Conservation (phyloP, 2,113 vertebrate species). For the Tinamus guttatus region DNA sequence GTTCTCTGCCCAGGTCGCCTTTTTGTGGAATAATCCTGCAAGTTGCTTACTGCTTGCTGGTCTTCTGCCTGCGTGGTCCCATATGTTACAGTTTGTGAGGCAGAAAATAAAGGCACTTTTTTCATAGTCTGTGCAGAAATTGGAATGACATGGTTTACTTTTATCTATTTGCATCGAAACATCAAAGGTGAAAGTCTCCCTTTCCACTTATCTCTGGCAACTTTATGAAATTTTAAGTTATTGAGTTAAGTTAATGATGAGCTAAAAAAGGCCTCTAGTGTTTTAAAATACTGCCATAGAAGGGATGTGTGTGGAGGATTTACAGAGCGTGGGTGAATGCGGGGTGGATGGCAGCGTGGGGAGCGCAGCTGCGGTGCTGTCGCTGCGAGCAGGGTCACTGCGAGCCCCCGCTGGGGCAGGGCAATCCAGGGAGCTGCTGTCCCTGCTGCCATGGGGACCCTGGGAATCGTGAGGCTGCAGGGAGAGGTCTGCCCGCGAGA, state of each 20-base stretch:
- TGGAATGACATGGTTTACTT: not conserved
- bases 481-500: constrained; percentile 49
- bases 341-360: no score
- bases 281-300: not conserved
- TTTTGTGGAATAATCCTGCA: not conserved
- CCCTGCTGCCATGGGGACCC: no score
- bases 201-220: no score
- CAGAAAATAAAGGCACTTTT: not conserved
- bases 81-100: not conserved
- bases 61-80: not conserved
- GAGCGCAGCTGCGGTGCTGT: no score
- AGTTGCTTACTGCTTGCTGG: not conserved
- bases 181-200: not conserved
- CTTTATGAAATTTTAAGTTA: no score
- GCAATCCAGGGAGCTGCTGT: no score
- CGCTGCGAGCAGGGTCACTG: no score
- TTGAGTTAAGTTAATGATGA: not conserved
- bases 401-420: no score
- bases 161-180: not conserved
- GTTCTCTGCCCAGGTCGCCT: not conserved
- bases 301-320: not conserved
- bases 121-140: not conserved
- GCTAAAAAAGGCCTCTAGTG: not conserved
- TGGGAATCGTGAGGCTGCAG: not conserved
- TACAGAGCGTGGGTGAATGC: not conserved